Conservation (phyloP, 2,888 invertebrate genomes). For the Bursaphelenchus okinawaensis region DNA sequence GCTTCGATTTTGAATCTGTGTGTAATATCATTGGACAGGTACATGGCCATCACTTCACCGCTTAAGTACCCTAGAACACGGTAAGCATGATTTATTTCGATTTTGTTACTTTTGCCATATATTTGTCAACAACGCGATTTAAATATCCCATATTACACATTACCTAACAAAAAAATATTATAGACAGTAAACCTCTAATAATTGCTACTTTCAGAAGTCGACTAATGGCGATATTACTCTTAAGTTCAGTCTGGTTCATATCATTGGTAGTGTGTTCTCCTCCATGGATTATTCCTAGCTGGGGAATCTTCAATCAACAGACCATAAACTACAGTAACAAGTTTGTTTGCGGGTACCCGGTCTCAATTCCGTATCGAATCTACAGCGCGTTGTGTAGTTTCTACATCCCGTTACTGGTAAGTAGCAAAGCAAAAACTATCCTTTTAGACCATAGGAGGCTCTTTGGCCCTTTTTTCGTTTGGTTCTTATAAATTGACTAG, state of each 20-base stretch:
- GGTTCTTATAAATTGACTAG: too few relatives aligned
- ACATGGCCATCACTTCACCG: slow-evolving; percentile 59
- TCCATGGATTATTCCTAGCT: slow-evolving; percentile 57
- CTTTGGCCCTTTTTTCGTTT: too few relatives aligned
- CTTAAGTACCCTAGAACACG: slow-evolving; percentile 57
- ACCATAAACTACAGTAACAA: slow-evolving; percentile 17
- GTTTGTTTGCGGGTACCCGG: slow-evolving; percentile 52
- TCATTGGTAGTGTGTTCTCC: slow-evolving; percentile 58
- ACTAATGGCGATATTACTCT: slow-evolving; percentile 53
- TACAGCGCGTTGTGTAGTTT: slow-evolving; percentile 61
- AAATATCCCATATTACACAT: background rate
- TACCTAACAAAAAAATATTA: too few relatives aligned
- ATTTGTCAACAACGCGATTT: background rate
- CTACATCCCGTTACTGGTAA: slow-evolving; percentile 58
- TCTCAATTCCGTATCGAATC: slow-evolving; percentile 57
- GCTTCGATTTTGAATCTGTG: slow-evolving; percentile 57
- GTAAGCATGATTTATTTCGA: slow-evolving; percentile 21
- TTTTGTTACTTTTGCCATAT: background rate
- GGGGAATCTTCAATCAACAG: slow-evolving; percentile 43
- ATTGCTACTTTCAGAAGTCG: slow-evolving; percentile 43
- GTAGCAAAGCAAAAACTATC: background rate
- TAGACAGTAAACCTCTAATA: background rate
- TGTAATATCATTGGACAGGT: slow-evolving; percentile 58
- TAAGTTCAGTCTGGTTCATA: slow-evolving; percentile 58
- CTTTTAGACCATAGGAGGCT: too few relatives aligned